Base-by-base conservation (phyloP, 1,140 invertebrate species). In the Subanguina moxae region DNA sequence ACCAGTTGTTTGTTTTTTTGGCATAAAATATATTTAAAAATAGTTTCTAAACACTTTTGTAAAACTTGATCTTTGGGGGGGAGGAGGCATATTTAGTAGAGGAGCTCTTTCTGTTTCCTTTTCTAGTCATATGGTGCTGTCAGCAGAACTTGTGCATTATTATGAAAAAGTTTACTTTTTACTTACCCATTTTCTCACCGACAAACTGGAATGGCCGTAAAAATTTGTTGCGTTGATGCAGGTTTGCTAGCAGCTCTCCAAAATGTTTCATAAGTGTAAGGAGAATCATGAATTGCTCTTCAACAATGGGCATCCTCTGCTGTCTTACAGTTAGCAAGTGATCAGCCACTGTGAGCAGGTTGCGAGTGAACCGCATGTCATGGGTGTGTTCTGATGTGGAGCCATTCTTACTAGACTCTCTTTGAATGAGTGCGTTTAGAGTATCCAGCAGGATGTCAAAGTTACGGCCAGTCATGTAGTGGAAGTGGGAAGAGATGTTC, bases 321-420 rank as follows among this genome's bases (percentile, higher is more conserved):
- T 52, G 48, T 8, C 48, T 52, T 52, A 21, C 48, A 15, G 48
- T 68, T 9, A 75, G 21, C 13, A 76, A 57, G 5, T 32, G 42
- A 68, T 71, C 66, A 5, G 46, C 57, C 45, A 69, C 64, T 11
- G 23, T 27, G 9, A 74, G 48, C 1, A 74, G 38, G 23, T 64
- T 63, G 21, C 48, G 71, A 13, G 74, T 75, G 57, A 75, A 75
- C 11, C 65, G 52, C 11, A 48, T 72, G 42, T 71, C 72, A 1
- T 48, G 30, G 30, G 67, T 48, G 45, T 74, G 67, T 13, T 69
- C 73, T n/a, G 46, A n/a, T 13, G 13, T 64, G 57, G 57, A 56
- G 7, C 19, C 43, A 21, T 45, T 46, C 27, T 32, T 32, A 19
- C 3, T 30, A 21, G 42, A 38, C 27, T 61, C 3, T 61, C 25